Conservation (phyloP, 2,113 vertebrate genomes). For the Megaceryle maxima region DNA sequence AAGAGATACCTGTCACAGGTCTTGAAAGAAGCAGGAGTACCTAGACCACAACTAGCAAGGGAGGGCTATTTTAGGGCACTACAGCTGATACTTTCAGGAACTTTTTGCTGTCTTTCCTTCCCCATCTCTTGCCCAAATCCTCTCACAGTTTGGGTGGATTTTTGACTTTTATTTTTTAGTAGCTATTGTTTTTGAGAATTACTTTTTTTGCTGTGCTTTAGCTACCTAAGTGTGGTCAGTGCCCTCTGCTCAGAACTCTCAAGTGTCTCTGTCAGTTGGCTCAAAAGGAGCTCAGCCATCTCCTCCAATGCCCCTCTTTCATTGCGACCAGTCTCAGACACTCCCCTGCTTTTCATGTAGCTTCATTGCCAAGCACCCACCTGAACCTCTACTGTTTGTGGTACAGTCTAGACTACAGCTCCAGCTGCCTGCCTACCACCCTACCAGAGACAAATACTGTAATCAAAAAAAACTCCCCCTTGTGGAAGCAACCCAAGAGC, state of each 20-base stretch:
- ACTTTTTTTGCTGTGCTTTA: background rate
- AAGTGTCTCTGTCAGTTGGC: background rate
- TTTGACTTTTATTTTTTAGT: background rate
- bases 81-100: background rate
- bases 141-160: background rate
- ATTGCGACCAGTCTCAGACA: background rate
- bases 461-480: background rate
- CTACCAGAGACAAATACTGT: accelerated
- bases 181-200: background rate
- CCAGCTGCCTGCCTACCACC: accelerated
- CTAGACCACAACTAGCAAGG: background rate
- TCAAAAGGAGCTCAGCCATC: background rate
- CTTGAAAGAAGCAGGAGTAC: background rate
- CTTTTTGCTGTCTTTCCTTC: background rate
- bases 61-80: background rate
- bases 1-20: background rate
- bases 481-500: background rate
- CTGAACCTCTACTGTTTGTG: background rate
- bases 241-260: background rate
- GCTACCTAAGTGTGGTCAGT: background rate
- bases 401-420: background rate
- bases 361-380: background rate
- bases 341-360: background rate
- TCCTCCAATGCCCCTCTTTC: background rate
- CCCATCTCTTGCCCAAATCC: background rate